These are phyloP conservation scores for Pitta sordida DNA, from an alignment of 2,113 vertebrate genomes.

Conservation along the genomic window DNA sequence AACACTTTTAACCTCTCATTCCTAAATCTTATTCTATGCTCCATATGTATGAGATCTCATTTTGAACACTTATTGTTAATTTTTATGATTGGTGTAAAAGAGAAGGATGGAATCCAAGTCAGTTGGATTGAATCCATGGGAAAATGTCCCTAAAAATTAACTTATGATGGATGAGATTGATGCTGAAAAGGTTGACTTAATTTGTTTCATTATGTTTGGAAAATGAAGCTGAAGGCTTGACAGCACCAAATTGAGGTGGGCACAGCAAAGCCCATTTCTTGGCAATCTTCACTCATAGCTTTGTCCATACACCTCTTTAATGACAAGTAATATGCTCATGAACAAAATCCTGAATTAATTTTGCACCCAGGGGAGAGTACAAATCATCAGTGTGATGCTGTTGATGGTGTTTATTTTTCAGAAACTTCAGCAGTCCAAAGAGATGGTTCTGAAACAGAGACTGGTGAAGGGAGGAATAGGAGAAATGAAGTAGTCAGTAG, in stretches of 20 bases:
- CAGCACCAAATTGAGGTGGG: conserved; percentile 2
- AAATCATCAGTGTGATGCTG: neutral
- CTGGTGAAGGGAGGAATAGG: neutral
- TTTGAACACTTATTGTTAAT: neutral
- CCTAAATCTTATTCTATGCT: neutral
- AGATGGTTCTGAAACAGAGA: neutral
- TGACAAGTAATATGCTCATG: neutral
- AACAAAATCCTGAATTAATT: conserved; percentile 16
- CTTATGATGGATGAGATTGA: neutral
- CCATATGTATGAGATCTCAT: neutral
- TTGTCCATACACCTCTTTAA: neutral
- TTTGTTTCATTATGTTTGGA: neutral
- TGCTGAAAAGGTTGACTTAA: conserved; percentile 32
- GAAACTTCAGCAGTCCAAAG: neutral
- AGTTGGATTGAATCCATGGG: conserved; percentile 22
- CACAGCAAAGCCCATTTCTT: neutral
- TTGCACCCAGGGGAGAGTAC: neutral
- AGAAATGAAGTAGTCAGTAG: neutral
- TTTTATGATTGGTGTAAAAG: conserved; percentile 16
- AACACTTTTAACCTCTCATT: neutral
- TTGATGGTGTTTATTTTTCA: neutral
- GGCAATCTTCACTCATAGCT: neutral
- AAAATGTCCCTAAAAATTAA: conserved; percentile 53
- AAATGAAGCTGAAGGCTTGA: conserved; percentile 24
- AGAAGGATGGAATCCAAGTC: neutral